Base-by-base conservation (phyloP, 2,888 invertebrate genomes). In the Cephus nigrinus region DNA sequence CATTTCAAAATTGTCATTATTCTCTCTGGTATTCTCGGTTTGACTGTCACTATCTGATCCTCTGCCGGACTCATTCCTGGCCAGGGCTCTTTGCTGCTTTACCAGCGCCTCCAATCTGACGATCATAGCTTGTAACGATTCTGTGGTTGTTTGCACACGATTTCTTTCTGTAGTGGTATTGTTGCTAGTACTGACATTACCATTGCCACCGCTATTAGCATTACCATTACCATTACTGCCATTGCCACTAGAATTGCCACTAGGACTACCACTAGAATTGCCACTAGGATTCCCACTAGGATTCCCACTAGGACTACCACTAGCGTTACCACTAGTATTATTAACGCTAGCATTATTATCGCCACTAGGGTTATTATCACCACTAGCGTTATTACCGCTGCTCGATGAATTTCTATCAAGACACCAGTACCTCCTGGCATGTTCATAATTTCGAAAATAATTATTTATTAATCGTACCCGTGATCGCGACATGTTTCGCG, bases 151-250 rank as follows among this genome's bases (percentile, higher is more conserved):
- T 75, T 81, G 82, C 23, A 76, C 75, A 12, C 74, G 75, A 69
- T 72, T 78, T 74, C 80, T 76, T 12, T 77, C 77, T 2, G 30
- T 75, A 31, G 31, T 83, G 84, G 68, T 81, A 80, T 35, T 86
- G 90, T 35, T 86, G 90, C 78, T 85, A 75, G 75, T 31, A 82
- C 73, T 55, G 80, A 87, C 1, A 92, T 91, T 4, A 92, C 91
- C 4, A 92, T 92, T 0, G 92, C 90, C 3, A 92, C 90, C 33
- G 92, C 92, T 77, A 92, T 92, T 73, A 23, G 73, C 73, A 78
- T 73, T 71, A 23, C 5, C 23, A 68, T 69, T 78, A 80, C 31
- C 75, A 68, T 68, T 79, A 80, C 31, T 86, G 90, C 77, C 40
- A 80, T 71, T 72, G 75, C 88, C 1, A 92, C 91, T 11, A 92